Conservation (phyloP, 2,797 vertebrate species). For the Malacoctenus gilli region DNA sequence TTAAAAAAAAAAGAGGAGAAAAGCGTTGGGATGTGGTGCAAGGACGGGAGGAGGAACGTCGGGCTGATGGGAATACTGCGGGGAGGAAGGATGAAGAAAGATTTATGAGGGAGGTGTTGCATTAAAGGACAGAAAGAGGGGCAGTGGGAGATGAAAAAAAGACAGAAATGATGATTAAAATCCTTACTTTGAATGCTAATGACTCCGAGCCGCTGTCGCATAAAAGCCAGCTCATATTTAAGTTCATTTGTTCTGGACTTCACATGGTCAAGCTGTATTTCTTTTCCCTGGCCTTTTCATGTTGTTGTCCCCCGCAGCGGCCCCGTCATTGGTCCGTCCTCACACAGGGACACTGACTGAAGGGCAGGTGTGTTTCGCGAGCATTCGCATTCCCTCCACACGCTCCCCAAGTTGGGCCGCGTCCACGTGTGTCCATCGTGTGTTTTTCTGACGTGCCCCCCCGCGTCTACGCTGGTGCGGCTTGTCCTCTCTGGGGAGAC, state of each 20-base stretch:
- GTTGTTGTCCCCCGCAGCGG: too few relatives aligned
- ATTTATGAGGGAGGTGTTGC: slow-evolving; percentile 29
- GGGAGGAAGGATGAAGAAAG: slow-evolving; percentile 25
- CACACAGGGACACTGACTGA: slow-evolving; percentile 22
- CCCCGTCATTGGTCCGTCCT: slow-evolving; percentile 39
- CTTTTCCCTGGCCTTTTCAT: slow-evolving; percentile 15
- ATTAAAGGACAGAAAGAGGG: slow-evolving; percentile 22
- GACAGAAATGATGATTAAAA: slow-evolving; percentile 23
- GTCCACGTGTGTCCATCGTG: slow-evolving; percentile 7
- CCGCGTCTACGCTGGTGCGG: slow-evolving; percentile 39
- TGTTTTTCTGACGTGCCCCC: too few relatives aligned
- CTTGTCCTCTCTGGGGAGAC: slow-evolving; percentile 52
- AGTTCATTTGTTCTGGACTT: neutral
- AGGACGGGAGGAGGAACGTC: slow-evolving; percentile 12
- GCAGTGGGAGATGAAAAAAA: slow-evolving; percentile 10
- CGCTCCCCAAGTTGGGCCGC: slow-evolving; percentile 7
- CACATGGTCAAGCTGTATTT: slow-evolving; percentile 16
- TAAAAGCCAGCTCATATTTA: slow-evolving; percentile 1
- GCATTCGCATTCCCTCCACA: slow-evolving; percentile 6
- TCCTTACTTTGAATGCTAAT: slow-evolving; percentile 31
- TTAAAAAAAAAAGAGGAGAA: slow-evolving; percentile 9
- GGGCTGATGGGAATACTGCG: slow-evolving; percentile 17
- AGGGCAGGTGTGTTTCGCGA: slow-evolving; percentile 33
- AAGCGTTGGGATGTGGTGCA: neutral
- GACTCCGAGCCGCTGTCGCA: slow-evolving; percentile 6